Conservation (phyloP, 1,140 invertebrate genomes). For the Drosophila sp. region DNA sequence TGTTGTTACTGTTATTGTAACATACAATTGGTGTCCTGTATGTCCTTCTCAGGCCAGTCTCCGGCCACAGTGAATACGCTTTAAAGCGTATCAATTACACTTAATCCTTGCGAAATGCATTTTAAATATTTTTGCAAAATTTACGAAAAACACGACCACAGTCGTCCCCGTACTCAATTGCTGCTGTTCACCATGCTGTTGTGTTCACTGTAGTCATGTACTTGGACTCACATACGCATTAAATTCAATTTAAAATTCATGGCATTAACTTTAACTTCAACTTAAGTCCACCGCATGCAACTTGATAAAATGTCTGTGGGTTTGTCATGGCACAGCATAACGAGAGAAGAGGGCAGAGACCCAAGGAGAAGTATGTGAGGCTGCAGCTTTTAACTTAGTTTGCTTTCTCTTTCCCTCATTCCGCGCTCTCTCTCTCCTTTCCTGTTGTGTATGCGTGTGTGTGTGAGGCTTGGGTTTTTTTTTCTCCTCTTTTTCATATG, state of each 20-base stretch:
- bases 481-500: constrained; percentile 47
- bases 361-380: neutral
- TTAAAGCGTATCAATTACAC: neutral
- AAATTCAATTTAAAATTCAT: constrained; percentile 81
- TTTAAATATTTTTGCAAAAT: neutral
- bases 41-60: neutral
- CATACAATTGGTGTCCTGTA: constrained; percentile 43
- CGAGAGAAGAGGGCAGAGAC: neutral
- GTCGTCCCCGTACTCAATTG: neutral
- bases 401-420: constrained; percentile 23
- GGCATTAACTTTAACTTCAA: constrained; percentile 79
- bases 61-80: neutral
- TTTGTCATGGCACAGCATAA: neutral
- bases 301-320: constrained; percentile 68
- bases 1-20: constrained; percentile 30
- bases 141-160: neutral
- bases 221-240: constrained; percentile 64
- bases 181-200: constrained; percentile 13
- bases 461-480: constrained; percentile 29
- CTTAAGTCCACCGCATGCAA: constrained; percentile 77
- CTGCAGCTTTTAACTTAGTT: constrained; percentile 72
- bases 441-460: constrained; percentile 2
- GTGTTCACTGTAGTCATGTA: constrained; percentile 50
- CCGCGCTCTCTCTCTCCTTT: neutral
- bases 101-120: neutral